Percentiles rank a stretch among this genome's conserved stretches.
These are phyloP conservation scores for Monodelphis domestica DNA, from an alignment of 2,797 vertebrate genomes.

Conservation along the genomic window DNA sequence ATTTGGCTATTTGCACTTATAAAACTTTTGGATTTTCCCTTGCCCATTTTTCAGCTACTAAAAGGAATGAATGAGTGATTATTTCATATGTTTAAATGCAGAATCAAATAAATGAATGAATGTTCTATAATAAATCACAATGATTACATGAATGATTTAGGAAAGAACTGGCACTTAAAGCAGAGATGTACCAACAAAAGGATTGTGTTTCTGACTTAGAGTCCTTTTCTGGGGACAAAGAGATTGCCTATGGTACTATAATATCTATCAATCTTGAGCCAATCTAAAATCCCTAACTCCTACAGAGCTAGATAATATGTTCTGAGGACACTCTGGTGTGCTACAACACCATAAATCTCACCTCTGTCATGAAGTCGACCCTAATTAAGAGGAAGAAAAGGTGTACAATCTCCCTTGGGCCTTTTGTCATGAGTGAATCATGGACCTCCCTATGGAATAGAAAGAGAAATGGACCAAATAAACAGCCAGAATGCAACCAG, in stretches of 20 bases:
- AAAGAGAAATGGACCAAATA: background rate
- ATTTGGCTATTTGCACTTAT: background rate
- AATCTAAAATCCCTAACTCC: constrained; percentile 19
- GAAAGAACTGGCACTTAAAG: background rate
- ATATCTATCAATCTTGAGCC: constrained; percentile 12
- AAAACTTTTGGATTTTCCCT: too few relatives aligned
- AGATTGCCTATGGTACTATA: constrained; percentile 16
- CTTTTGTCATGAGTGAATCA: constrained; percentile 10
- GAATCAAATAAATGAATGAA: background rate
- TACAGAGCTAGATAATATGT: constrained; percentile 38
- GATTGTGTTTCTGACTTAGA: background rate
- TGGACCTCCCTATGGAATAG: background rate
- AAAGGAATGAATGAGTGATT: background rate
- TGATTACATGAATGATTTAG: background rate
- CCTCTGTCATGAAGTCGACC: background rate
- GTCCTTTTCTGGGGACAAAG: constrained; percentile 47
- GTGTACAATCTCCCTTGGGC: constrained; percentile 17
- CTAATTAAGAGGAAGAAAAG: constrained; percentile 43
- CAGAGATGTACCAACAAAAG: constrained; percentile 5
- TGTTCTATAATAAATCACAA: background rate
- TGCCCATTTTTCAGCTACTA: background rate
- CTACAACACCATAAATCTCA: background rate
- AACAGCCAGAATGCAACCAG: background rate
- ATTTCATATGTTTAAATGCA: background rate
- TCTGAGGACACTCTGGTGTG: background rate